Base-by-base conservation (phyloP, 1,140 invertebrate genomes). In the Diabrotica virgifera region DNA sequence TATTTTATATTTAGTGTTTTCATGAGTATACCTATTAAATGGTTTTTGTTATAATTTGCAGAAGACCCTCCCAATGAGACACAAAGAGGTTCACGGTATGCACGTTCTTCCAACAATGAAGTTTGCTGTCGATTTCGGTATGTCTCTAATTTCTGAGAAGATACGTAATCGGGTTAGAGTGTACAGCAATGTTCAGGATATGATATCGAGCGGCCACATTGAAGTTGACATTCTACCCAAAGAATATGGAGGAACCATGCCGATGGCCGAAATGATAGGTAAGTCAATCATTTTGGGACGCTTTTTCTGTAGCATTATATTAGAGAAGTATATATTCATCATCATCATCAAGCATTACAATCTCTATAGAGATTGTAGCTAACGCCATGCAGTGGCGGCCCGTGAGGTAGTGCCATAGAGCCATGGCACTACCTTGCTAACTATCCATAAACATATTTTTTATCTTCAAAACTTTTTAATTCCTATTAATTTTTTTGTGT, bases 231-330 rank as follows among this genome's bases (percentile, higher is more conserved):
- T 93, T 68, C 73, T 94, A 37, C 92, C 92, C 0, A 86, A 90
- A 71, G 92, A 94, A 74, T 93, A 93, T 74, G 91, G 91, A 11
- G 91, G 91, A 2, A 84, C 80, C 6, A 89, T 91, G 79, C 90
- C 90, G 0, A 90, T 93, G 88, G 84, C 85, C 40, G 87, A 91
- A 76, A 93, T 94, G 90, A 93, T 93, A 67, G 86, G 91, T 93
- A 67, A 70, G 12, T 35, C 40, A 46, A 54, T 54, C 6, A 6
- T 13, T 54, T 54, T 54, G n/a, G n/a, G n/a, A n/a, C n/a, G n/a
- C n/a, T n/a, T n/a, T n/a, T n/a, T n/a, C n/a, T n/a, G n/a, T n/a
- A n/a, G n/a, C n/a, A n/a, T n/a, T n/a, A n/a, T n/a, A n/a, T n/a
- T n/a, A n/a, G n/a, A n/a, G n/a, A n/a, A n/a, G n/a, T n/a, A n/a